Base-by-base conservation (phyloP, 2,888 invertebrate genomes). In the Plagiodera versicolora region DNA sequence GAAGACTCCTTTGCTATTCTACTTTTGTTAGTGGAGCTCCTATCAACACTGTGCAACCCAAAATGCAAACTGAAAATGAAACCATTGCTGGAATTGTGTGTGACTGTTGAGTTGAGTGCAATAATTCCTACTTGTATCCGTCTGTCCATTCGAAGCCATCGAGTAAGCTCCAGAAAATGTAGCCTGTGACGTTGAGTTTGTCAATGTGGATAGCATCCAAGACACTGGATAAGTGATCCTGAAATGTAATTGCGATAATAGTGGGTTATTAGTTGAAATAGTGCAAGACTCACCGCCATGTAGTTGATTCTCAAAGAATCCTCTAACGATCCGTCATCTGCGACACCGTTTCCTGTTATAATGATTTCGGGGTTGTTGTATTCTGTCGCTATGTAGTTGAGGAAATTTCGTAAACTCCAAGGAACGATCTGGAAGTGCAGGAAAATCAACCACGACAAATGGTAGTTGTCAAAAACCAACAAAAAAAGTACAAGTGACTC, bases 101-200 rank as follows among this genome's bases (percentile, higher is more conserved):
- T n/a, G n/a, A n/a, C n/a, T 5, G 18, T 24, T 20, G 16, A 18
- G 1, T 48, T 32, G 24, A n/a, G 48, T 17, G 49, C 14, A 16
- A 8, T 39, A 8, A 1, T 24, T 24, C 39, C 44, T 20, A 58
- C 58, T 14, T 46, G 14, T 52, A 50, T 46, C 52, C 58, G 32
- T 46, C 10, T 0, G 45, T 50, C 58, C 58, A 58, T 32, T 58
- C 58, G 16, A 58, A 58, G 9, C 52, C 46, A n/a, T 58, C 58
- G 30, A 58, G 14, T 11, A 58, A 45, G 16, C 45, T 52, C 24
- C 58, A 58, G 32, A 52, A 52, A n/a, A 52, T 58, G 46, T 58
- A 58, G 10, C 58, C 58, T 32, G 51, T 50, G 10, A 58, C 52
- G 14, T 47, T 58, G 2, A 52, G 35, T n/a, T 28, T 16, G 32